A percentile compares a stretch with the other conserved stretches of the same genome.
Evolutionary conservation across 2,888 invertebrate genomes (phyloP).

Genomic region (Ctenicera cuprea): DNA sequence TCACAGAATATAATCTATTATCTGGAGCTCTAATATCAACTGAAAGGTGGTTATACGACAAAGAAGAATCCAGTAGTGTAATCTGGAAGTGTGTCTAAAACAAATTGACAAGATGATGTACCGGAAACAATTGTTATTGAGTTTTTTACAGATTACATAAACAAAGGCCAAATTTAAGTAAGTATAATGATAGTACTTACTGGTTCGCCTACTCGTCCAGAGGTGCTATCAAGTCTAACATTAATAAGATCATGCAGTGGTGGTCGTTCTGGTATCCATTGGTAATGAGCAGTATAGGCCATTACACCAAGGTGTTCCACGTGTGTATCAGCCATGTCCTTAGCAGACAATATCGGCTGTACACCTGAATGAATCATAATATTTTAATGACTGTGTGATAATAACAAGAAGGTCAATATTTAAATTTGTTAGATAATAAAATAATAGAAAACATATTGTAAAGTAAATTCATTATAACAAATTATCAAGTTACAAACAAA

Average conservation of each 20-base stretch:
- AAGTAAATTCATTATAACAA: too few species aligned
- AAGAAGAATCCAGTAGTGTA: constrained; percentile 78
- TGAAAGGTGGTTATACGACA: constrained; percentile 67
- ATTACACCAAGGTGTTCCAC: constrained; percentile 98
- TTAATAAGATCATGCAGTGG: constrained; percentile 88
- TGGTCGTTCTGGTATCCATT: constrained; percentile 90
- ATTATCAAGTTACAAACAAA: too few species aligned
- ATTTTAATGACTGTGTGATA: constrained; percentile 3
- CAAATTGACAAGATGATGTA: constrained; percentile 4
- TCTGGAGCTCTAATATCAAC: constrained; percentile 70
- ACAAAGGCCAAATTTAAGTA: constrained; percentile 43
- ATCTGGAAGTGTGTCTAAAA: constrained; percentile 87
- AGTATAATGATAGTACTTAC: constrained; percentile 73
- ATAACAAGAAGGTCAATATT: constrained; percentile 16
- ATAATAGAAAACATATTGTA: too few species aligned
- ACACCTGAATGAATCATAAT: constrained; percentile 76
- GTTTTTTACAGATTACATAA: constrained; percentile 40
- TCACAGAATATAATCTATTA: constrained; percentile 71
- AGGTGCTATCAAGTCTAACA: constrained; percentile 88
- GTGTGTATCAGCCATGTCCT: constrained; percentile 95
- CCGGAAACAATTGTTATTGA: background rate
- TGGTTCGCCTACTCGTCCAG: constrained; percentile 90
- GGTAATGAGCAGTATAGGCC: constrained; percentile 96
- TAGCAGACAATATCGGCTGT: constrained; percentile 91
- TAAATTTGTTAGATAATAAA: background rate